phyloP scores from a whole-genome alignment of 2,888 invertebrate genomes.

The Fissipunctia ypsillon region DNA sequence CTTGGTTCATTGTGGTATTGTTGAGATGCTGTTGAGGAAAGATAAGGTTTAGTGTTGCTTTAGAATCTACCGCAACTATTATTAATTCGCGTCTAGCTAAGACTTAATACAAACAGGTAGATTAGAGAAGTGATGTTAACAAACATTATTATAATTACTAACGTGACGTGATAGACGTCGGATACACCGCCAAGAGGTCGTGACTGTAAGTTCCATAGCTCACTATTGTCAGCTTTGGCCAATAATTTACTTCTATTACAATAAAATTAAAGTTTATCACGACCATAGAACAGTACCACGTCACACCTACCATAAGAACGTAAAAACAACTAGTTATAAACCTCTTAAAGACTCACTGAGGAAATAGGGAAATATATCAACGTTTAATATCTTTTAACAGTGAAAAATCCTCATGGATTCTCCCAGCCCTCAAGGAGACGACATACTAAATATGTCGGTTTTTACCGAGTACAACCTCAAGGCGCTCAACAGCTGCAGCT shows the following conservation, averaged over 20 bases:
- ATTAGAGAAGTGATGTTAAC: slow-evolving; percentile 10
- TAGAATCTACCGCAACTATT: background rate
- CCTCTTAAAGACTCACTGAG: no score
- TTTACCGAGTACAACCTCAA: background rate
- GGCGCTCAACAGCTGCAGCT: background rate
- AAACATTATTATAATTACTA: no score
- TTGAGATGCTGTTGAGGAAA: slow-evolving; percentile 12
- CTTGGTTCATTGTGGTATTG: slow-evolving; percentile 40
- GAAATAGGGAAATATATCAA: background rate
- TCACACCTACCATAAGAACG: background rate
- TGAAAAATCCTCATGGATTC: background rate
- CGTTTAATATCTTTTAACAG: background rate
- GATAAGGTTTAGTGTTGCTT: background rate
- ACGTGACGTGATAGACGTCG: no score
- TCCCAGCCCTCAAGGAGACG: background rate
- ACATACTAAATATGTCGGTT: background rate
- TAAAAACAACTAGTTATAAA: background rate
- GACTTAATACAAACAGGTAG: background rate
- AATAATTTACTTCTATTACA: background rate
- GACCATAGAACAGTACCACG: background rate
- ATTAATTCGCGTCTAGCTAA: background rate
- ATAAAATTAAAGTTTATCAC: background rate
- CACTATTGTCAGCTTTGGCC: background rate
- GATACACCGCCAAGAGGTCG: background rate
- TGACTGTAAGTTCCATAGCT: background rate